Base-by-base conservation (phyloP, 2,888 invertebrate species). In the Microctonus hyperodae region DNA sequence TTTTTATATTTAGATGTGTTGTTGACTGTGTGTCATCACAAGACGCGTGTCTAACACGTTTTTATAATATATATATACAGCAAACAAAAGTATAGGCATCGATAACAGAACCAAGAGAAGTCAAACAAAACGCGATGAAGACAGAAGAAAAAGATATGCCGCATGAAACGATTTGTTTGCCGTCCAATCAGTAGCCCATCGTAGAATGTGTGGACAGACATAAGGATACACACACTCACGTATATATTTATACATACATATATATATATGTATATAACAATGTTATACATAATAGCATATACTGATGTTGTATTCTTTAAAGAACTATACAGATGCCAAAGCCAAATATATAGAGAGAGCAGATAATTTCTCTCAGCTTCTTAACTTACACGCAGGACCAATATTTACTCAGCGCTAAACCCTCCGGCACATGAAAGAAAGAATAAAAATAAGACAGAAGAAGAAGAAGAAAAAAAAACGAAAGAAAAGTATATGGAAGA, bases 341-440 rank as follows among this genome's bases (percentile, higher is more conserved):
- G 4, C 60, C 68, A 61, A 60, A 66, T n/a, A n/a, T n/a, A n/a
- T 55, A 65, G 23, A 31, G 55, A 68, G 65, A 69, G 67, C 48
- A 64, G 65, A 71, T 71, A 68, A 71, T 71, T 73, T 57, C 64
- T 67, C 65, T 64, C 57, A 55, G 68, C 68, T 58, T 68, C 68
- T 70, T 60, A 66, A 67, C 57, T 55, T 65, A 70, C 69, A 70
- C 68, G 67, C 66, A 68, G 68, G 68, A 59, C 68, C 51, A 73
- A 73, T 73, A 73, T 73, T 73, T 71, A 69, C 73, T 65, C 65
- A 60, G 57, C 51, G 67, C 65, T 67, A 64, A 70, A 64, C 62
- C 61, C 62, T 67, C 53, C 44, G 64, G 60, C 64, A 57, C 61
- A 64, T 50, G 22, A 22, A n/a, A 31, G 25, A 4, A 20, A n/a